Base-by-base conservation (phyloP, 92 coral and sea anemone species). In the Bergia sp. region DNA sequence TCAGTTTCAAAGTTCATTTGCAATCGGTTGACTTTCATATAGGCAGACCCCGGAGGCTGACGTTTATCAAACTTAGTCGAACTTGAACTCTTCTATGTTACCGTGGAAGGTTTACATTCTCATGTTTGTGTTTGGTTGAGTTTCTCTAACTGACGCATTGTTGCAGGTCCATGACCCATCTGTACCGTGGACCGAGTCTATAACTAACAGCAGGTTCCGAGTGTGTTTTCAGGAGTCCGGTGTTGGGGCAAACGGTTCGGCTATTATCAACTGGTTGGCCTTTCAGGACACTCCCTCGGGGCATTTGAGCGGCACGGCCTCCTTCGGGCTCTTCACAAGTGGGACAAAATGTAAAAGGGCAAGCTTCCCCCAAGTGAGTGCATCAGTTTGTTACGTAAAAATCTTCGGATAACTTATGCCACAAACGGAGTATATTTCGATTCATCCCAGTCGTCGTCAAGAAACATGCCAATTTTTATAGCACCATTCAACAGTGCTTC, bases 181-280 rank as follows among this genome's bases (percentile, higher is more conserved):
- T 49, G 92, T 89, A 1, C 42, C 53, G 10, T 91, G 93, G 93
- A 85, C 93, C 1, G 72, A 90, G 69, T 90, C 86, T n/a, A 50
- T 85, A 61, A 85, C 91, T 10, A 82, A 29, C 11, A 71, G 76
- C 18, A 86, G 89, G 15, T 91, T 91, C 69, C 86, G 91, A 9
- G 91, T 89, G 21, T 91, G 93, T 66, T 58, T 85, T 37, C 64
- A 88, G 80, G 91, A 89, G 45, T 85, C 93, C 23, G 93, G 93
- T 37, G 81, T 4, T 73, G 91, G 90, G 15, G 71, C 91, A 39
- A 91, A 91, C 43, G 90, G 90, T 37, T 88, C 93, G 3, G 71
- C 76, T 15, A 73, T 85, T 4, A 81, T 91, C 72, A 89, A 89
- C 91, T 91, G 93, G 93, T 37, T 91, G 44, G 91, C 93, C 10